Evolutionary conservation across 1,140 invertebrate genomes (phyloP).

Genomic region (Cydia amplana): DNA sequence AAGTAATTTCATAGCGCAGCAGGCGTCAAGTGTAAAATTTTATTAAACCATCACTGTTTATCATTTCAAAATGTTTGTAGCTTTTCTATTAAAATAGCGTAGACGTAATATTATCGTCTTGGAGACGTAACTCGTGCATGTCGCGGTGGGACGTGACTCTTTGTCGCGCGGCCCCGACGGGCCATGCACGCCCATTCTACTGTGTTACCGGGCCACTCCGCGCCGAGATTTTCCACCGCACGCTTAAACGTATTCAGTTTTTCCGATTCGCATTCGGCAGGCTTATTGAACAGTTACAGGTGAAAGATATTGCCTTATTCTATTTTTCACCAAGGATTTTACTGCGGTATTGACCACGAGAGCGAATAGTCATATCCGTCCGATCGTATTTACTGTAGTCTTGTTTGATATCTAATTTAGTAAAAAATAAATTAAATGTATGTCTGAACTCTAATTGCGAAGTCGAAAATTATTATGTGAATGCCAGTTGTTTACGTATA

Average conservation of each 20-base stretch:
- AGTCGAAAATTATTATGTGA: no score
- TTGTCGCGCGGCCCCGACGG: background rate
- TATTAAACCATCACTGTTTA: background rate
- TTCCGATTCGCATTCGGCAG: background rate
- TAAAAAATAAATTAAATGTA: no score
- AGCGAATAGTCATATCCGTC: no score
- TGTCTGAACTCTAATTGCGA: no score
- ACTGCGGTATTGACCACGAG: no score
- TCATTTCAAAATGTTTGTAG: background rate
- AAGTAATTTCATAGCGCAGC: background rate
- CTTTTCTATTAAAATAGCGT: slow-evolving; percentile 9
- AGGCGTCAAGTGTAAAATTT: background rate
- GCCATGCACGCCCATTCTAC: background rate
- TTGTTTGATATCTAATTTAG: no score
- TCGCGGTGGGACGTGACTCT: slow-evolving; percentile 6
- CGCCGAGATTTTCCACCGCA: background rate
- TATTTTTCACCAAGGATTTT: no score
- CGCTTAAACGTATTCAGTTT: background rate
- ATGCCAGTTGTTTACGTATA: no score
- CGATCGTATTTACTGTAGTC: no score
- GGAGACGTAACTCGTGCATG: background rate
- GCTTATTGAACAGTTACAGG: background rate
- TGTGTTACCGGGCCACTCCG: background rate
- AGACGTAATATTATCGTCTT: slow-evolving; percentile 1
- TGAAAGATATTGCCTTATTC: background rate